These are phyloP conservation scores for Catharus fuscescens DNA, from an alignment of 2,113 vertebrate genomes.

Conservation along the genomic window DNA sequence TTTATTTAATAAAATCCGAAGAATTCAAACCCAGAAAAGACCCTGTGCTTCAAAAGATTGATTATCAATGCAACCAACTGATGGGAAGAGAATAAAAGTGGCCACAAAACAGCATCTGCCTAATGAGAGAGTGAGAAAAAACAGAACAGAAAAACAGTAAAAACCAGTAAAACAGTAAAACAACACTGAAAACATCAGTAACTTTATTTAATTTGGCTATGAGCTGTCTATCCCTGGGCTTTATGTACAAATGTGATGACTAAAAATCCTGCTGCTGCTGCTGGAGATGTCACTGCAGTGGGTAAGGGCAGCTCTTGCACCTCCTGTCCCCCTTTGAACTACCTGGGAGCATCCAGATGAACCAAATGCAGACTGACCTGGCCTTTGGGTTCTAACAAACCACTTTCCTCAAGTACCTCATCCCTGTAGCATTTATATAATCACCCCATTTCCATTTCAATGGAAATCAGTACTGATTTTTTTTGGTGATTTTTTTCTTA, in stretches of 20 bases:
- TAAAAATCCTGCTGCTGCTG: neutral
- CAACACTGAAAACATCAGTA: neutral
- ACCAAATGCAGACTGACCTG: neutral
- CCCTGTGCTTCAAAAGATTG: conserved; percentile 6
- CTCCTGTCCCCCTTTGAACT: rapidly evolving
- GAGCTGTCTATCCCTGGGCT: neutral
- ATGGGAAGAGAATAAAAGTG: neutral
- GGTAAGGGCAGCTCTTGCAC: neutral
- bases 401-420: rapidly evolving
- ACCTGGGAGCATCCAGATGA: neutral
- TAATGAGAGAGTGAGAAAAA: conserved; percentile 4
- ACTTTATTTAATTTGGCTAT: neutral
- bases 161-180: neutral
- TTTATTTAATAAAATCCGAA: conserved; percentile 50
- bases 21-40: neutral
- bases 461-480: neutral
- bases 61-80: neutral
- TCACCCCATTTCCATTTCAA: neutral
- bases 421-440: neutral
- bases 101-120: neutral
- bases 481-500: neutral
- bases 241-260: rapidly evolving
- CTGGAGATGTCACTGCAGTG: neutral
- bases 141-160: neutral
- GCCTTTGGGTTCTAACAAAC: neutral